Evolutionary conservation across 2,797 vertebrate genomes (phyloP), one percentile per base, ranked within the genome.

Genomic region (Lepidocolaptes lacrymiger): DNA sequence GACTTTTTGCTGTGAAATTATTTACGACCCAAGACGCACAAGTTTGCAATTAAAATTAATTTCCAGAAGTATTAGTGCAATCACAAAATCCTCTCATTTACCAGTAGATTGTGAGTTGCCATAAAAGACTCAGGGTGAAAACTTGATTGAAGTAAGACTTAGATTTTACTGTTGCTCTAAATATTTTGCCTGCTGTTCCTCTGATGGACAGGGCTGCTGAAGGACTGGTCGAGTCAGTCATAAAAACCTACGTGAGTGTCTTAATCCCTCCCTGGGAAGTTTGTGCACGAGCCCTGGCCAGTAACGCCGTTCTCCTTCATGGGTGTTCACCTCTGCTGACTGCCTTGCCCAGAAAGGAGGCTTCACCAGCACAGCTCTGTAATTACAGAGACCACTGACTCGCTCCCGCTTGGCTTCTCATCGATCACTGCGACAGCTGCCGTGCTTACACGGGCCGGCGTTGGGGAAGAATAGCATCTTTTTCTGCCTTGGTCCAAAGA

Each of bases 141-240:
- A 88, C 36, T 52, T 78, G 69, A 51, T 55, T 95, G 58, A 83
- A 89, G 85, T 61, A 56, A 89, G 81, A 74, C 68, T 77, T 28
- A 73, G 80, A 73, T 88, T 93, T 95, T 95, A 52, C 88, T 86
- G 55, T 94, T 91, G 62, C 80, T 79, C 94, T 95, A 91, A 95
- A 95, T 91, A 59, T 90, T 94, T 91, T 96, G 94, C 95, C 89
- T 95, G 2, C 93, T 88, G 88, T 95, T 95, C 95, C 91, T 81
- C 90, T 95, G 88, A 81, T 39, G 92, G 94, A 95, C 83, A 92
- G 85, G 90, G 94, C 93, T 93, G 90, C 94, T 93, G 96, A 94
- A 95, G 91, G 83, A 94, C 80, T 93, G 93, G 85, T 88, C n/a
- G 69, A 92, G 76, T 95, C 94, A 88, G 91, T 95, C 96, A 88